These are phyloP conservation scores for Diadumene lineata DNA, from an alignment of 92 coral and sea anemone genomes.

Conservation along the genomic window DNA sequence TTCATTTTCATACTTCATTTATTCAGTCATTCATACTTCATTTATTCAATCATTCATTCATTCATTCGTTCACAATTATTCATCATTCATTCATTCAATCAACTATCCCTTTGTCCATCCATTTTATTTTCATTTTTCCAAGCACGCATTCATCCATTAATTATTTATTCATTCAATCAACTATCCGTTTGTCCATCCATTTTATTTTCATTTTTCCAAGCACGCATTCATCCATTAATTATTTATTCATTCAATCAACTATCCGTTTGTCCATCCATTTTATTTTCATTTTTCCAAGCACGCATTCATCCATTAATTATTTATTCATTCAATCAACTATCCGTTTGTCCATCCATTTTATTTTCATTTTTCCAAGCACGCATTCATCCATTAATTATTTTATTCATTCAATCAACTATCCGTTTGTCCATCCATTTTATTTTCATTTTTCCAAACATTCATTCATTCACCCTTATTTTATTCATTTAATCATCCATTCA, in stretches of 20 bases:
- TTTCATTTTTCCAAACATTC: background rate
- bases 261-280: background rate
- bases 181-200: no score
- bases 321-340: background rate
- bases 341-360: background rate
- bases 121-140: background rate
- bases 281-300: background rate
- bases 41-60: background rate
- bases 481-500: no score
- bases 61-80: no score
- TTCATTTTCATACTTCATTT: background rate
- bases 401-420: no score
- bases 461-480: no score
- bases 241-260: background rate
- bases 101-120: background rate
- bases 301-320: no score
- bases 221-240: no score
- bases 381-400: background rate
- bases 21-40: background rate
- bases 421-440: background rate
- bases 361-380: no score
- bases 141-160: no score
- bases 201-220: no score
- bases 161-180: no score
- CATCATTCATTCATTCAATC: background rate